These are phyloP conservation scores for Pseudomyrmex sp. DNA, from an alignment of 1,140 invertebrate species.

Conservation along the genomic window DNA sequence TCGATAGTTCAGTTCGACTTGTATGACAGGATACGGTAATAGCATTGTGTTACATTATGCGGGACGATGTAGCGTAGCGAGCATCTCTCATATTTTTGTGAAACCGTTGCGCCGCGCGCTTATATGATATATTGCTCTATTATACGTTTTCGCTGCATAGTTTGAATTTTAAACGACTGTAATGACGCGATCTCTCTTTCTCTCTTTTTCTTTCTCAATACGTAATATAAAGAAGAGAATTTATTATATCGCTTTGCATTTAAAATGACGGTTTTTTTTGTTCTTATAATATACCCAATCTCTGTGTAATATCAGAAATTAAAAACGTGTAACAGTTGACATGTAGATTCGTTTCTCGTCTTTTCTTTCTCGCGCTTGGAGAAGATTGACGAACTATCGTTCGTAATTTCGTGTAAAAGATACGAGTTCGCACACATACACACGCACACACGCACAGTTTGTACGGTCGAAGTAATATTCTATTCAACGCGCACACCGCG, in stretches of 20 bases:
- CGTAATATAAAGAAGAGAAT: slow-evolving; percentile 39
- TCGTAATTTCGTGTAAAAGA: slow-evolving; percentile 2
- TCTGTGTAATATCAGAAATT: background rate
- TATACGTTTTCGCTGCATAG: slow-evolving; percentile 58
- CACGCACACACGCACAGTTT: background rate
- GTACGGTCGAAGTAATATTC: background rate
- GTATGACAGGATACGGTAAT: slow-evolving; percentile 35
- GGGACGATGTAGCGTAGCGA: slow-evolving; percentile 15
- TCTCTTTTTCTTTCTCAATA: slow-evolving; percentile 1
- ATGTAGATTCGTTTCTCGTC: no score
- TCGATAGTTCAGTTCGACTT: slow-evolving; percentile 18
- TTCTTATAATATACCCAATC: background rate
- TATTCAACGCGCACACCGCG: background rate
- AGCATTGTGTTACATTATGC: slow-evolving; percentile 40
- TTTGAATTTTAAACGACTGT: slow-evolving; percentile 53
- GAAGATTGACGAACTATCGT: background rate
- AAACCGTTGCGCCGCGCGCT: slow-evolving; percentile 35
- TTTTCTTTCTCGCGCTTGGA: no score
- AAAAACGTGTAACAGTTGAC: no score
- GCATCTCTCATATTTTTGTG: slow-evolving; percentile 58
- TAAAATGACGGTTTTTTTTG: slow-evolving; percentile 39
- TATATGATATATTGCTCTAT: slow-evolving; percentile 57
- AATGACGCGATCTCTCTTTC: slow-evolving; percentile 5
- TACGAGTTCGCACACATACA: background rate
- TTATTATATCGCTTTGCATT: slow-evolving; percentile 36